Evolutionary conservation across 1,140 invertebrate genomes (phyloP), one percentile per base, ranked within the genome.

Genomic region (Zaprionus inermis): DNA sequence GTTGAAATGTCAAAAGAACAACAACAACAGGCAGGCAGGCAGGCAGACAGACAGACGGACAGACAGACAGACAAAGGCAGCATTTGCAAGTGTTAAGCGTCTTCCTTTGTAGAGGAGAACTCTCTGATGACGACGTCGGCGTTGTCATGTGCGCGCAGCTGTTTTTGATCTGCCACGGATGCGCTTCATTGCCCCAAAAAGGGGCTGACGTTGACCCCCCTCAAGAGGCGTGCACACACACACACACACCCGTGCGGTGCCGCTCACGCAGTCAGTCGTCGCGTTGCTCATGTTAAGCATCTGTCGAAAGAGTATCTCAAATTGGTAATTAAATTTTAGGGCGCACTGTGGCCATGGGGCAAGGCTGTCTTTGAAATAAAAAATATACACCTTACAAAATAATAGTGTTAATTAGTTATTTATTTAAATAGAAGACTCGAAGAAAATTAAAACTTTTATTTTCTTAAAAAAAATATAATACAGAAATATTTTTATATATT

Each of bases 1-100:
- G 84, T 89, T 83, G 84, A 89, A 89, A 89, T 89, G 84, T 89
- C 84, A 89, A 89, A 89, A 89, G 83, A 89, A 89, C 77, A 89
- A 72, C 76, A 81, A 44, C 51, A 51, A 16, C 36, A 51, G 16
- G 24, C 24, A 28, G 24, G 24, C 24, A 2, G 24, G 24, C 24
- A 55, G 58, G 63, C 44, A 63, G 34, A 11, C 66, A 57, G 76
- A 73, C 79, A 79, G 78, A 74, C 49, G 20, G 46, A 10, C 38
- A 73, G 78, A 78, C 82, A 78, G 78, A 74, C 56, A 41, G 54
- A 12, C 51, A 56, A 52, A 34, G 54, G 36, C 56, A 41, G 36
- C 79, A 88, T 79, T 88, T 79, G 84, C 79, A 79, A 88, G 83
- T 86, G 83, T 77, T 77, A 88, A 88, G 83, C 79, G 72, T 66